Evolutionary conservation across 2,797 vertebrate species (phyloP).

Genomic region (Pangasius macronema): DNA sequence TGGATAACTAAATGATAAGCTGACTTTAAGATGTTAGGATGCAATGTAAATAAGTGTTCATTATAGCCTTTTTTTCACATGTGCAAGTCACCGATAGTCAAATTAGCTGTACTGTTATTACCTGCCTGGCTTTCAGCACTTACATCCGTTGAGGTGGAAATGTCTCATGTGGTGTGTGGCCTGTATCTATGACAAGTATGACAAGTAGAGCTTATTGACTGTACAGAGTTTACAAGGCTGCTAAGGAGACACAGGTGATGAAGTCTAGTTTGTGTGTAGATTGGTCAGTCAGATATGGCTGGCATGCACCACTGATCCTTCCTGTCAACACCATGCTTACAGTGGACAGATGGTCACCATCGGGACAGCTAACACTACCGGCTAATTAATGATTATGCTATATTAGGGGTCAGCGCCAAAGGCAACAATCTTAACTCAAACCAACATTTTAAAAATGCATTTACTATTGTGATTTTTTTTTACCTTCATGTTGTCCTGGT

Average conservation of each 20-base stretch:
- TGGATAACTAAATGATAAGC: neutral
- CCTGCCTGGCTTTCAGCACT: neutral
- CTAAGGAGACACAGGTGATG: conserved; percentile 11
- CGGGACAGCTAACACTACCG: conserved; percentile 1
- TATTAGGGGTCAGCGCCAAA: neutral
- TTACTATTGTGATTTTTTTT: neutral
- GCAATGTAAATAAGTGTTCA: neutral
- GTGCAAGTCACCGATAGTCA: neutral
- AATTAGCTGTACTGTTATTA: neutral
- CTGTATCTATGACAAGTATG: conserved; percentile 19
- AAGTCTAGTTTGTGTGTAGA: conserved; percentile 10
- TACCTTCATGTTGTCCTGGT: neutral
- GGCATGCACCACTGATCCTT: conserved; percentile 18
- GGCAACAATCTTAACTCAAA: neutral
- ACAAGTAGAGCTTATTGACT: conserved; percentile 23
- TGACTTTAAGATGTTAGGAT: neutral
- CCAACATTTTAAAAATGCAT: neutral
- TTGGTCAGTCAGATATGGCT: conserved; percentile 24
- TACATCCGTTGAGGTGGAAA: neutral
- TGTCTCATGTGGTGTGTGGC: neutral
- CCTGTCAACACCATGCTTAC: conserved; percentile 36
- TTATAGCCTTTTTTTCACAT: neutral
- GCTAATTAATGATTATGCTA: conserved; percentile 13
- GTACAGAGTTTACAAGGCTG: conserved; percentile 39
- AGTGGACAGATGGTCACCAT: conserved; percentile 25